A percentile compares a stretch with the other conserved stretches of the same genome.
Evolutionary conservation across 2,888 invertebrate genomes (phyloP).

Genomic region (Melanargia galathea): DNA sequence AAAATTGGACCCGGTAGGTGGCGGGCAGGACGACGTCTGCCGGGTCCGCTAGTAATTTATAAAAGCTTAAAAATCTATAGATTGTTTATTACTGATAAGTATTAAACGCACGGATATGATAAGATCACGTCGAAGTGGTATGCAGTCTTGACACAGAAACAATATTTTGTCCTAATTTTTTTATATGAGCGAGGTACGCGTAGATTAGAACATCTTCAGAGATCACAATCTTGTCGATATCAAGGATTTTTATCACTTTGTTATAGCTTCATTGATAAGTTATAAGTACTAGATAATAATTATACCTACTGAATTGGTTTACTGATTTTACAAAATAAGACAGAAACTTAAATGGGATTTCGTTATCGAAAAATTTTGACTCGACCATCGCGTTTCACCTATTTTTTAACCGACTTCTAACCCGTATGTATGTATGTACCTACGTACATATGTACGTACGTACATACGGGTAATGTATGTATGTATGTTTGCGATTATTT

Average conservation of each 20-base stretch:
- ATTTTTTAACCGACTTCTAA: too few species aligned
- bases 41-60: slow-evolving; percentile 1
- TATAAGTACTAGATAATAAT: background rate
- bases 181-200: slow-evolving; percentile 9
- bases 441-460: too few species aligned
- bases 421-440: too few species aligned
- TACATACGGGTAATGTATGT: too few species aligned
- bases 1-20: too few species aligned
- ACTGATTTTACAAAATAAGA: background rate
- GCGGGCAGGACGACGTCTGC: too few species aligned
- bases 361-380: too few species aligned
- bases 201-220: background rate
- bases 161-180: slow-evolving; percentile 29
- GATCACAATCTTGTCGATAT: slow-evolving; percentile 12
- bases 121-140: slow-evolving; percentile 24
- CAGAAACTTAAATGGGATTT: background rate
- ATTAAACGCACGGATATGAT: slow-evolving; percentile 20
- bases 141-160: slow-evolving; percentile 35
- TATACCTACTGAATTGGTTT: background rate
- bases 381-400: too few species aligned
- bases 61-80: slow-evolving; percentile 5
- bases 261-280: background rate
- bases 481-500: too few species aligned
- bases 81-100: slow-evolving; percentile 22
- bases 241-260: slow-evolving; percentile 1